phyloP scores from a whole-genome alignment of 2,797 vertebrate genomes.

The Nyctibius grandis region DNA sequence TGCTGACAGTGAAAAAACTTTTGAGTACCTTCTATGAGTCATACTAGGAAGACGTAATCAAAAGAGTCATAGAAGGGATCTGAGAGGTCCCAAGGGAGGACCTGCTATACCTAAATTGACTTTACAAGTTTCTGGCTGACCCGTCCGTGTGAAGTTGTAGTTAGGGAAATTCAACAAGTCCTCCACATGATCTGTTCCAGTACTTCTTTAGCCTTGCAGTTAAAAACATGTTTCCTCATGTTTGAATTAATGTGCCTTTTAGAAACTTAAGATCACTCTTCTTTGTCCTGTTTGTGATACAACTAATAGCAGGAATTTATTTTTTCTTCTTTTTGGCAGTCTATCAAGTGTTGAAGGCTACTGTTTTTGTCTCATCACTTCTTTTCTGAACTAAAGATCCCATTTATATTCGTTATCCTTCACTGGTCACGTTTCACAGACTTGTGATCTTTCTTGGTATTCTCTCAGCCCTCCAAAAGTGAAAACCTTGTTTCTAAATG shows the following conservation, averaged over 20 bases:
- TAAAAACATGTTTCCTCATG: neutral
- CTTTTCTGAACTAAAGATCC: neutral
- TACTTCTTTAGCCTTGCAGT: neutral
- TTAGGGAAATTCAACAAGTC: neutral
- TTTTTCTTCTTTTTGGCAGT: neutral
- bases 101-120: neutral
- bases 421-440: neutral
- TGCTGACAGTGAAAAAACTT: neutral
- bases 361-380: neutral
- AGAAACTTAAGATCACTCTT: neutral
- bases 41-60: neutral
- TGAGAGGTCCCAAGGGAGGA: neutral
- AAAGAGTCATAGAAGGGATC: neutral
- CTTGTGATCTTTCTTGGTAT: neutral
- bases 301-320: neutral
- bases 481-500: neutral
- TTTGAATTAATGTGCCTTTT: neutral
- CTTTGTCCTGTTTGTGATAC: neutral
- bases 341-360: neutral
- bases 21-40: neutral
- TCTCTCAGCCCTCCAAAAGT: neutral
- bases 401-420: neutral
- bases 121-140: neutral
- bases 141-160: neutral
- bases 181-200: neutral